Evolutionary conservation across 53 echinoderm and acorn worm species (phyloP).

Genomic region (Holothuria scabra): DNA sequence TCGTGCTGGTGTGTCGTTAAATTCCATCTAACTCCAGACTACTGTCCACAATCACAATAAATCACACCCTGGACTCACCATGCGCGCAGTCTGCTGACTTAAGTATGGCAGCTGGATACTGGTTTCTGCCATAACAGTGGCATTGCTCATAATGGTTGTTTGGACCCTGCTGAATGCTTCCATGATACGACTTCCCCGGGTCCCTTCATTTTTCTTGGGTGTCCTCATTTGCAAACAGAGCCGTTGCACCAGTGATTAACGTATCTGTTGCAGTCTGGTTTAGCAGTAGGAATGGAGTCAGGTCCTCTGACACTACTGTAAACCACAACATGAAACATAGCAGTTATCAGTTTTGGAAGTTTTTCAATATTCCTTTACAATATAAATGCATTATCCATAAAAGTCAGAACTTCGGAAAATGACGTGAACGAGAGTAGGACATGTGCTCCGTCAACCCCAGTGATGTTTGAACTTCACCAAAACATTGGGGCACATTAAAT

Average conservation of each 20-base stretch:
- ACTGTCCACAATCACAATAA: slow-evolving; percentile 1
- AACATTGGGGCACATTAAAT: no score
- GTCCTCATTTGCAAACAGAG: slow-evolving; percentile 15
- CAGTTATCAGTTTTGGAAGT: no score
- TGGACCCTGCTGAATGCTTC: slow-evolving; percentile 25
- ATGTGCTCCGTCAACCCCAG: no score
- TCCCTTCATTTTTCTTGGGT: slow-evolving; percentile 18
- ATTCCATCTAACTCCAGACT: no score
- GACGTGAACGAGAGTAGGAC: no score
- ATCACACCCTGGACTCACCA: slow-evolving; percentile 47
- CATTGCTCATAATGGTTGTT: slow-evolving; percentile 27
- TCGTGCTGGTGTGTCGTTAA: no score
- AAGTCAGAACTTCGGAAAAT: no score
- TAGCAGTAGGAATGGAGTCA: neutral
- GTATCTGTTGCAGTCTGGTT: neutral
- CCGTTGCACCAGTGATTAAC: neutral
- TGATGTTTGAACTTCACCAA: no score
- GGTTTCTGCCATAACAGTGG: slow-evolving; percentile 43
- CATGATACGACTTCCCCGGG: neutral
- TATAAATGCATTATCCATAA: no score
- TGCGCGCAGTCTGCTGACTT: slow-evolving; percentile 41
- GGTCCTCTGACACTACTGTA: neutral
- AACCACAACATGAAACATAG: no score
- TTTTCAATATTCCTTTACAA: no score
- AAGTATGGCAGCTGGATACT: slow-evolving; percentile 37